Evolutionary conservation across 64 coral and sea anemone genomes (phyloP).

Genomic region (Montipora efflorescens): DNA sequence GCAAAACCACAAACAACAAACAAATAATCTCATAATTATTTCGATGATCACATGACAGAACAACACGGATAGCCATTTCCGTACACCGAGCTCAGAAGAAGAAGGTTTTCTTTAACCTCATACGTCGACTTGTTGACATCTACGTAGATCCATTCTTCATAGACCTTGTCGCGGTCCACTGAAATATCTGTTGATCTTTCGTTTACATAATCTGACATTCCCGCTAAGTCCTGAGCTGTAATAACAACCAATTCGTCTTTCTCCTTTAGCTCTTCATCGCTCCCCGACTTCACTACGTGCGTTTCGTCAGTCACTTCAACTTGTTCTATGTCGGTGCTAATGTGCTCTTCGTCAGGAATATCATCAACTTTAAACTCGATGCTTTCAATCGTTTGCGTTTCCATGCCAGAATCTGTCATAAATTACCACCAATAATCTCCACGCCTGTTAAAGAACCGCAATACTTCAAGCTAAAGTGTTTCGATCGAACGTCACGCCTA

Average conservation of each 20-base stretch:
- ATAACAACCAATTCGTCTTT: constrained; percentile 56
- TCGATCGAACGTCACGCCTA: background rate
- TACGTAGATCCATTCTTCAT: constrained; percentile 74
- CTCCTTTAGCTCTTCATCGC: background rate
- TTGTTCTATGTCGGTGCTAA: constrained; percentile 21
- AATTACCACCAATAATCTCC: background rate
- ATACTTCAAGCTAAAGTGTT: background rate
- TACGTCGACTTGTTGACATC: constrained; percentile 52
- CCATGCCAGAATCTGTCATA: constrained; percentile 11
- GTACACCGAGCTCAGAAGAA: constrained; percentile 74
- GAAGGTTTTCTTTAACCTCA: constrained; percentile 55
- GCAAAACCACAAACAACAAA: background rate
- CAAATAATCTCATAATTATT: background rate
- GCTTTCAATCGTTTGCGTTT: constrained; percentile 44
- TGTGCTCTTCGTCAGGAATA: background rate
- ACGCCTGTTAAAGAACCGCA: background rate
- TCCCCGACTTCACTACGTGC: background rate
- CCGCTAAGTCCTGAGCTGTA: constrained; percentile 33
- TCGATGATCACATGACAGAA: background rate
- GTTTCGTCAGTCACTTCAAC: constrained; percentile 20
- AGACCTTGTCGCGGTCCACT: constrained; percentile 15
- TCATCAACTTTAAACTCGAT: constrained; percentile 42
- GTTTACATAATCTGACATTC: background rate
- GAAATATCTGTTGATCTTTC: constrained; percentile 31
- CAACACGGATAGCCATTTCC: constrained; percentile 47